Evolutionary conservation across 1,140 invertebrate species (phyloP).

Genomic region (Orius laevigatus): DNA sequence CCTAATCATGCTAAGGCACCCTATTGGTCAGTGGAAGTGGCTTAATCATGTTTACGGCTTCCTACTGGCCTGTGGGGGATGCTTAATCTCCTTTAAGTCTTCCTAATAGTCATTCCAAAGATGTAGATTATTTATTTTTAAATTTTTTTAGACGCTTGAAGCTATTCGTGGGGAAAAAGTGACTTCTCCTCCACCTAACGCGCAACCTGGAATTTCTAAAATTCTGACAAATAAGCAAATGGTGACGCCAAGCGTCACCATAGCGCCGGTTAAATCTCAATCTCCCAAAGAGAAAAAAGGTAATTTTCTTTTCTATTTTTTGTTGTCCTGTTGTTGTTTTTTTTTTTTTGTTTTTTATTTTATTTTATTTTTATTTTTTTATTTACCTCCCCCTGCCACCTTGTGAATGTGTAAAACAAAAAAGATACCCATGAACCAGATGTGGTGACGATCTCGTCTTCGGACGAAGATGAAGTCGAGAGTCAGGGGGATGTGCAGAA

Average conservation of each 20-base stretch:
- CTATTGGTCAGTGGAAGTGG: too few relatives aligned
- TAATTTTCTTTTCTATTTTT: constrained; percentile 23
- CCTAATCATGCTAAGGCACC: too few relatives aligned
- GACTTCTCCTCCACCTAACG: neutral
- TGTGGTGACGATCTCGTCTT: constrained; percentile 46
- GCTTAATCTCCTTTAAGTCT: too few relatives aligned
- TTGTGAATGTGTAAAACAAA: constrained; percentile 22
- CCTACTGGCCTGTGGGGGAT: neutral
- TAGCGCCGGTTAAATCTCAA: constrained; percentile 30
- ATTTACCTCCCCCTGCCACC: constrained; percentile 20
- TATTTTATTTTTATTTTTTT: constrained; percentile 8
- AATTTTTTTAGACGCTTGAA: constrained; percentile 25
- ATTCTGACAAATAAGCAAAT: constrained; percentile 21
- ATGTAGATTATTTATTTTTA: too few relatives aligned
- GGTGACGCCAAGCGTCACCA: constrained; percentile 33
- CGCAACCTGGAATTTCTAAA: neutral
- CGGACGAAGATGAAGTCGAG: constrained; percentile 38
- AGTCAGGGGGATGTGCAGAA: constrained; percentile 37
- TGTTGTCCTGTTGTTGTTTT: constrained; percentile 6
- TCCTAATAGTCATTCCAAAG: too few relatives aligned
- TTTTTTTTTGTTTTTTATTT: constrained; percentile 6
- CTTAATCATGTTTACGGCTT: too few relatives aligned
- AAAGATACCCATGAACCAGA: constrained; percentile 31
- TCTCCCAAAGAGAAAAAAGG: constrained; percentile 11
- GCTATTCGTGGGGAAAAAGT: constrained; percentile 11